Conservation (phyloP, 92 coral and sea anemone species). For the Umimayanthus chanpuru region DNA sequence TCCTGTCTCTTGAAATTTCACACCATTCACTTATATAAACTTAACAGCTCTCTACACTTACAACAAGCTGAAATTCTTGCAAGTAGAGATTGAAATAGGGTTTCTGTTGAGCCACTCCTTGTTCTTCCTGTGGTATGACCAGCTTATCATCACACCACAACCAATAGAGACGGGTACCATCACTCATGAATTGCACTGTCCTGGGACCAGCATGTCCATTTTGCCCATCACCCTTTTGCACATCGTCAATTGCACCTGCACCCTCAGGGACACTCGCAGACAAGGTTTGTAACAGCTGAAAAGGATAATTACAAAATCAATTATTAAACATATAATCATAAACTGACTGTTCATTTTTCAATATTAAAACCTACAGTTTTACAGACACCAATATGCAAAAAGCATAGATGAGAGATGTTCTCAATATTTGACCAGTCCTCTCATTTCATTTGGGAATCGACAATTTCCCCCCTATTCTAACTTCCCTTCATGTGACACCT, state of each 20-base stretch:
- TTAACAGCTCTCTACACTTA: neutral
- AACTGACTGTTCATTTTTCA: too few relatives aligned
- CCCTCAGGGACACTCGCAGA: neutral
- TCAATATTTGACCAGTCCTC: too few relatives aligned
- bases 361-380: too few relatives aligned
- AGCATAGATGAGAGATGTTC: too few relatives aligned
- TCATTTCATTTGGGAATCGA: too few relatives aligned
- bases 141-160: conserved; percentile 40
- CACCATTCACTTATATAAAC: neutral
- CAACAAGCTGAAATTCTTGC: conserved; percentile 37
- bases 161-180: conserved; percentile 44
- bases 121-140: conserved; percentile 31
- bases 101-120: conserved; percentile 23
- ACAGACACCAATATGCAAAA: too few relatives aligned
- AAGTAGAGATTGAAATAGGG: conserved; percentile 33
- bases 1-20: neutral
- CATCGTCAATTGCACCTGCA: neutral
- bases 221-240: conserved; percentile 3
- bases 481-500: neutral
- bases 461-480: neutral
- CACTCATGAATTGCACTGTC: conserved; percentile 43
- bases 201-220: neutral
- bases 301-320: neutral
- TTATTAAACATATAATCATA: too few relatives aligned
- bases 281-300: conserved; percentile 28